Evolutionary conservation across 2,113 vertebrate species (phyloP), one percentile per base, ranked within the genome.

Genomic region (Cricetomys ansorgei): DNA sequence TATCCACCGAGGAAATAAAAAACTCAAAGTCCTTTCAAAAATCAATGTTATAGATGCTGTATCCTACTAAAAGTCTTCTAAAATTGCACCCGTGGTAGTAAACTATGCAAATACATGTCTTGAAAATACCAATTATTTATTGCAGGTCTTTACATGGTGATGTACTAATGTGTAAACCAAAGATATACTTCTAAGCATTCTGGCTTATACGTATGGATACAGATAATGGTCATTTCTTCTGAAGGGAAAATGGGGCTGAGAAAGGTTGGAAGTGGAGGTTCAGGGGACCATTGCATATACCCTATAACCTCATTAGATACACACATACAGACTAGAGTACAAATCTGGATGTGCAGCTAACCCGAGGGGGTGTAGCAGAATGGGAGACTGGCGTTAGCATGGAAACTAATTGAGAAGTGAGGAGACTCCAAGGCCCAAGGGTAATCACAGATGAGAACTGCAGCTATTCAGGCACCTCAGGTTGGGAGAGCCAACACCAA

Each of bases 331-430:
- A 59, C 3, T 2, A 53, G 23, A 45, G 8, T 2, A 43, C 6
- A 8, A 0, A 13, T 31, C 27, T 37, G 3, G 12, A 4, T 13
- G 1, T 34, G 31, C 11, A 34, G 4, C 34, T 2, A 1, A 27
- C 7, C 15, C 31, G 23, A 50, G 0, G 15, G 25, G 2, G 16
- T 40, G 13, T 0, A 29, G 55, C 4, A n/a, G 43, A 21, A 6
- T 19, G 9, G 27, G 9, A 72, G 13, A 37, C 57, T 17, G 7
- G 2, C 2, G 40, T 6, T 15, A 79, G 29, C 29, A 64, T 9
- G 7, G 21, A 69, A 86, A 76, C 12, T 34, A 5, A 83, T 34
- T 57, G 64, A 37, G 27, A 75, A 62, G 5, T 5, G 19, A 72
- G 11, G 13, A 11, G 12, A 43, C 7, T 9, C 1, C 45, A 8